Percentiles rank a stretch among this genome's conserved stretches.
Evolutionary conservation across 2,113 vertebrate genomes (phyloP).

Genomic region (Recurvirostra avosetta): DNA sequence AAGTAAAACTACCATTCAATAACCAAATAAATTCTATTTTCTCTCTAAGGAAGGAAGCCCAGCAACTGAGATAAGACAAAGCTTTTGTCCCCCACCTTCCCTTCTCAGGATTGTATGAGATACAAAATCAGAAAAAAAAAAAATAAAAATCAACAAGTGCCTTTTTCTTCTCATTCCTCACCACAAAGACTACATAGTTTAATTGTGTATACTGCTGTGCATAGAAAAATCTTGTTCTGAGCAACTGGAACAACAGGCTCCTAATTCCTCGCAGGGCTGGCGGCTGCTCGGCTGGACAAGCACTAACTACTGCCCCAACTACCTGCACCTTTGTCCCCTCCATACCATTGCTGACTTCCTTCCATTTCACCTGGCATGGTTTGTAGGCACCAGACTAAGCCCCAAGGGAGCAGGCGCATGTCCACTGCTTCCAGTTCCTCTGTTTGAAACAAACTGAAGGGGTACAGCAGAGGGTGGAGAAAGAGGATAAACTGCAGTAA

Average conservation of each 20-base stretch:
- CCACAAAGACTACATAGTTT: background rate
- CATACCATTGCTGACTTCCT: background rate
- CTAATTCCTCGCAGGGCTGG: background rate
- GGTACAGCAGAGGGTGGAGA: background rate
- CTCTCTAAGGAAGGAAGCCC: background rate
- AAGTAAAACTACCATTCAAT: background rate
- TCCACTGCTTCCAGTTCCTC: background rate
- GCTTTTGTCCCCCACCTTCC: background rate
- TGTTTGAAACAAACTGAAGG: background rate
- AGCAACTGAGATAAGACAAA: background rate
- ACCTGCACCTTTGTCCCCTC: background rate
- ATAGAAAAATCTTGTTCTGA: background rate
- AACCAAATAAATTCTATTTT: background rate
- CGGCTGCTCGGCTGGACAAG: background rate
- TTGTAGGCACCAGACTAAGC: background rate
- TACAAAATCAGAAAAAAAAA: background rate
- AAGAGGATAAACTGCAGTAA: background rate
- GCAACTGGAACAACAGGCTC: background rate
- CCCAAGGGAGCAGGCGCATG: rapidly evolving
- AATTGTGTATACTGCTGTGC: background rate
- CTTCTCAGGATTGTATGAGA: background rate
- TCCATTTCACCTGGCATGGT: background rate
- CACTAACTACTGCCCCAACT: background rate
- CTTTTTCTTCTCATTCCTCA: background rate
- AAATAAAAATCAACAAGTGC: background rate